Percentiles rank a stretch among this genome's conserved stretches.
Evolutionary conservation across 92 coral and sea anemone species (phyloP).

Genomic region (Porites rus): DNA sequence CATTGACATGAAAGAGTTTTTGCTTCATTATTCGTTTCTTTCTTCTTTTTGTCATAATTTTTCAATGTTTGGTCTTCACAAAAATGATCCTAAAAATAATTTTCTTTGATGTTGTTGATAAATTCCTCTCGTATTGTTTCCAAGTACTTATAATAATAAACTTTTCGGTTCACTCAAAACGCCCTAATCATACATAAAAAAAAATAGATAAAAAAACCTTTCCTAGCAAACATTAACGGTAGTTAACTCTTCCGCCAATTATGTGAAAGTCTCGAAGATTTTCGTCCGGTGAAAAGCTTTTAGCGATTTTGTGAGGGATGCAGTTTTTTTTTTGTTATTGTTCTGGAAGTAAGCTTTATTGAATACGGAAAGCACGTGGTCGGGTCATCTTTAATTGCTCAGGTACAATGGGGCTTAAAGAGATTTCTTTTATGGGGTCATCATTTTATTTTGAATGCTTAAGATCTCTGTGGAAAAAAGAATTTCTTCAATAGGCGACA

Average conservation of each 20-base stretch:
- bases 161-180: too few relatives aligned
- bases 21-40: too few relatives aligned
- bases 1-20: background rate
- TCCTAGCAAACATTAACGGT: background rate
- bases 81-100: background rate
- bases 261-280: background rate
- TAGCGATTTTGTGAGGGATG: background rate
- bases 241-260: background rate
- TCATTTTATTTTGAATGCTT: constrained; percentile 11
- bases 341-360: constrained; percentile 2
- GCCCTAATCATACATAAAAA: background rate
- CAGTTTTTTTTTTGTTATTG: constrained; percentile 11
- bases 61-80: background rate
- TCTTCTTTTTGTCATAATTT: background rate
- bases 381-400: background rate
- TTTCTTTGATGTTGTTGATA: background rate
- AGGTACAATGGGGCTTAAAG: constrained; percentile 1
- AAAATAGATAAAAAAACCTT: background rate
- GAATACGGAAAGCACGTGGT: constrained; percentile 25
- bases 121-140: constrained; percentile 7
- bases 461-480: background rate
- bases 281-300: background rate
- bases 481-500: too few relatives aligned
- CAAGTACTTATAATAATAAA: background rate
- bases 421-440: background rate